phyloP scores from a whole-genome alignment of 2,113 vertebrate species.

The Gasterosteus aculeatus region DNA sequence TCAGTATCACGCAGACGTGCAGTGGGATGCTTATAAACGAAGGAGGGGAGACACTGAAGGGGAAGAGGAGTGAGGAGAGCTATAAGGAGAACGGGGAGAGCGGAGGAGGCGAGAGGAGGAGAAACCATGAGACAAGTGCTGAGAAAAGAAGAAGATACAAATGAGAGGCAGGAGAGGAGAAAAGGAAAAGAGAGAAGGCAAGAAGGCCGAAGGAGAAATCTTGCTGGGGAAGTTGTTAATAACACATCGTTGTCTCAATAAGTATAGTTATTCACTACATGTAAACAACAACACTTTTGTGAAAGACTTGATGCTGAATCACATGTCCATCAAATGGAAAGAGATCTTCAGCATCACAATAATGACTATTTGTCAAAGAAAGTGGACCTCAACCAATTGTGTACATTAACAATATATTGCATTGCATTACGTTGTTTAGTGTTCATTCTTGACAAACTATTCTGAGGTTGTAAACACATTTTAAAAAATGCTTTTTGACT shows the following conservation, averaged over 20 bases:
- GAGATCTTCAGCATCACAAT: not conserved
- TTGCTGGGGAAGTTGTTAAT: not conserved
- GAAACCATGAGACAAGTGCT: conserved; percentile 2
- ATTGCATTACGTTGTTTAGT: not conserved
- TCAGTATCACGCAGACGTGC: conserved; percentile 80
- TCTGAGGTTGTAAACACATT: not conserved
- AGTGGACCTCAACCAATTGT: not conserved
- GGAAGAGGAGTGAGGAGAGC: conserved; percentile 7
- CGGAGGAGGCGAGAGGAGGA: conserved; percentile 10
- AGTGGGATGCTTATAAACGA: conserved; percentile 64
- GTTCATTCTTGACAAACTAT: not conserved
- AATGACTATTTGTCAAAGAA: not conserved
- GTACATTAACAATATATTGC: too few species aligned
- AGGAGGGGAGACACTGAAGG: conserved; percentile 40
- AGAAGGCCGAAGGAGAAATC: not conserved
- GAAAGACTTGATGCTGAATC: not conserved
- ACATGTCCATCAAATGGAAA: not conserved
- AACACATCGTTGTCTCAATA: not conserved
- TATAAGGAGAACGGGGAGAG: conserved; percentile 29
- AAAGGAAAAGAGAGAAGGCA: not conserved
- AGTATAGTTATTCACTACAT: not conserved
- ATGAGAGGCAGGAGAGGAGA: not conserved
- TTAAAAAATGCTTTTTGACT: not conserved
- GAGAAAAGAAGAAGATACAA: conserved; percentile 8
- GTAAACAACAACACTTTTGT: not conserved